These are phyloP conservation scores for Plestiodon gilberti DNA, from an alignment of 2,113 vertebrate species.

Conservation along the genomic window DNA sequence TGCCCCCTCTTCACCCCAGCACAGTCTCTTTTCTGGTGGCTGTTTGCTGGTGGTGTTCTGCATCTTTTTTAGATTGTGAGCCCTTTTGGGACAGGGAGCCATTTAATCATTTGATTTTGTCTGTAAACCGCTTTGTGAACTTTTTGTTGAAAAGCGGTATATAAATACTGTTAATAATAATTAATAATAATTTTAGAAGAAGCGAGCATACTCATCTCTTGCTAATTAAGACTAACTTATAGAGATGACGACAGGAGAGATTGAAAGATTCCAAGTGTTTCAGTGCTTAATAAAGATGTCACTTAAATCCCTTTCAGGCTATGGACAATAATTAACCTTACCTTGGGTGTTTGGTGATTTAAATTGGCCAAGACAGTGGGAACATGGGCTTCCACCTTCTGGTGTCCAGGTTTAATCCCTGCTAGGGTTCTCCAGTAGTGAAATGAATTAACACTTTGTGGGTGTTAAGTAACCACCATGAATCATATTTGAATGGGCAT, in stretches of 20 bases:
- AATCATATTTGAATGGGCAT: slow-evolving; percentile 8
- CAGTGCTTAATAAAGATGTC: neutral
- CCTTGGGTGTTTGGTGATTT: neutral
- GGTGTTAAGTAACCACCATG: neutral
- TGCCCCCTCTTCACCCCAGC: no score
- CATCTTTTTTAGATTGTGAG: no score
- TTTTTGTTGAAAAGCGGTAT: no score
- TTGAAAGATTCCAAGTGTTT: slow-evolving; percentile 35
- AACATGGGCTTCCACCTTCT: slow-evolving; percentile 1
- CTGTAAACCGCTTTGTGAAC: no score
- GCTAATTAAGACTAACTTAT: slow-evolving; percentile 27
- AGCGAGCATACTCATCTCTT: slow-evolving; percentile 21
- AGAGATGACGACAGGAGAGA: slow-evolving; percentile 30
- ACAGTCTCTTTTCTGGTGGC: no score
- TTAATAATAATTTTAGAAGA: no score
- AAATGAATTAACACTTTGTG: neutral
- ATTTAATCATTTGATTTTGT: no score
- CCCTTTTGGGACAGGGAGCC: no score
- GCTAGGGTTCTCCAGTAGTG: neutral
- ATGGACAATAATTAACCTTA: slow-evolving; percentile 39
- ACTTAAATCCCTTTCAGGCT: slow-evolving; percentile 15
- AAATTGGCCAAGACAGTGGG: neutral
- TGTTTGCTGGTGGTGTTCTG: no score
- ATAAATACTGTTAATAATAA: no score
- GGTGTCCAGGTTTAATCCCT: neutral